Evolutionary conservation across 2,113 vertebrate species (phyloP), one percentile per base, ranked within the genome.

Genomic region (Raphicerus campestris): DNA sequence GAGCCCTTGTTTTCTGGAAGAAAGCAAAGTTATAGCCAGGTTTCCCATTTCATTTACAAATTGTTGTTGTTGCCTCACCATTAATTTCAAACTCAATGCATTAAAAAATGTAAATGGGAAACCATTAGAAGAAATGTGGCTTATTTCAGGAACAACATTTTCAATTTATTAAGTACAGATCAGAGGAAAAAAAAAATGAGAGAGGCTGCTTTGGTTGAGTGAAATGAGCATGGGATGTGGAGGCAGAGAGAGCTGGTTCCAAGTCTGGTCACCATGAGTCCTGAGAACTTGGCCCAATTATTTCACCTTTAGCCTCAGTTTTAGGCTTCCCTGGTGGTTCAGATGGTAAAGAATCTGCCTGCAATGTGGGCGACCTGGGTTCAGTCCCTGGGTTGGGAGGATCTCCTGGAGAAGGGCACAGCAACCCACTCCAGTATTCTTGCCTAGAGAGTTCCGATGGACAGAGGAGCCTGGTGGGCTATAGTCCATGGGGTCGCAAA

Each of bases 31-130:
- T 58, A 87, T 56, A 86, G 93, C 78, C 60, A 80, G 73, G 28
- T 81, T 70, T 77, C 63, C 70, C 51, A 95, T 96, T 93, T 89
- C 80, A 85, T 94, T 96, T 97, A 92, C 60, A 93, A 94, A 97
- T 60, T 42, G 70, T 75, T 75, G 39, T 75, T 75, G 39, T 75
- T 92, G 94, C 61, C 95, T 91, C 70, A 58, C 83, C 0, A 0
- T 96, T 94, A 87, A 96, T 98, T 89, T 88, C 88, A 96, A 93
- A 91, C 84, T 53, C 55, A 82, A 24, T 55, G 77, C 78, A 89
- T 92, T 90, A 47, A 92, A 63, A 66, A 97, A 91, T 15, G 10
- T 53, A 89, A 61, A 96, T 92, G 35, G 51, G 56, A 95, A 96
- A 55, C 32, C 32, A 45, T 35, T 83, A 82, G 94, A 96, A 95